Base-by-base conservation (phyloP, 2,113 vertebrate genomes). In the Rissa tridactyla region DNA sequence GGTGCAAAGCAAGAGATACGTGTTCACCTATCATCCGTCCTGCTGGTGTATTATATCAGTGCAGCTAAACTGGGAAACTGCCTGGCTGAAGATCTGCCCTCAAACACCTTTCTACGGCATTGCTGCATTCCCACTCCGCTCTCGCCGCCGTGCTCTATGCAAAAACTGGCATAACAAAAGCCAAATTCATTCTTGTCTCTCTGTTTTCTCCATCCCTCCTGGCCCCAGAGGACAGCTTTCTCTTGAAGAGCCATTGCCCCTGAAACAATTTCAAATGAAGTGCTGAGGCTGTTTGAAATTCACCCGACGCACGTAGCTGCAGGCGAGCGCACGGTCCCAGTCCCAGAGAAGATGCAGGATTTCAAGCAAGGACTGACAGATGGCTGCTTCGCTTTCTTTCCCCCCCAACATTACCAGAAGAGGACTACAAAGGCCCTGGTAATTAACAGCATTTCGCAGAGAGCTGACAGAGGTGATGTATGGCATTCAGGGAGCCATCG, bases 261-360 rank as follows among this genome's bases (percentile, higher is more conserved):
- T n/a, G 46, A 82, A 91, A 77, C 69, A 54, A 54, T 77, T 58
- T 27, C 61, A 51, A 29, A n/a, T 11, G 80, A 71, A 92, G 77
- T 22, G 71, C 71, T 9, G 80, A n/a, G 71, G 52, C 80, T 86
- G 71, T 51, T 81, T 91, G 96, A 85, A 66, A 94, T 88, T 71
- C 92, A 68, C 20, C 77, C 40, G 2, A 13, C 42, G 42, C 42
- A 42, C 4, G 5, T 12, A 30, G 91, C 94, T 73, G 11, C 44
- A 19, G 91, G 64, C 93, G 13, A 38, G 52, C 5, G 36, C 5
- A 13, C 55, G 29, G 71, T 20, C 72, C 82, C 86, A 40, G 71
- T 52, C 62, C 91, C 90, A 47, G 69, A 11, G 85, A 80, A n/a
- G 81, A 62, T 8, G 44, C 54, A 25, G 72, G 70, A n/a, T 64